Evolutionary conservation across 2,113 vertebrate species (phyloP).

Genomic region (Genyomyrus donnyi): DNA sequence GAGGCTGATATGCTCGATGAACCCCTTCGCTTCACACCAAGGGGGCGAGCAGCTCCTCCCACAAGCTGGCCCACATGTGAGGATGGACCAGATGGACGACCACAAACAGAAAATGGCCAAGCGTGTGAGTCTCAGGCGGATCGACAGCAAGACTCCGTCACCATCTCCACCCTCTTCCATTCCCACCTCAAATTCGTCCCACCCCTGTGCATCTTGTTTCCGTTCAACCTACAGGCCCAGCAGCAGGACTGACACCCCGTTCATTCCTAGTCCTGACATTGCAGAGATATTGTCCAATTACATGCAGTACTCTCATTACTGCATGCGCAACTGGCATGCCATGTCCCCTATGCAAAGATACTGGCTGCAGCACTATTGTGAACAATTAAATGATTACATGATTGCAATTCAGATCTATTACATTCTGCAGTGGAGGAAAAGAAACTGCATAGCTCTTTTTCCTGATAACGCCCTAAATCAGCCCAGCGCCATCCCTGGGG

Average conservation of each 20-base stretch:
- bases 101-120: not conserved
- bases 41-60: not conserved
- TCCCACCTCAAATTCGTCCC: not conserved
- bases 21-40: not conserved
- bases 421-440: not conserved
- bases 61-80: not conserved
- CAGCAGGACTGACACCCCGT: not conserved
- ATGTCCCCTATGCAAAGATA: not conserved
- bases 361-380: not conserved
- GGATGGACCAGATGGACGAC: not conserved
- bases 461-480: not conserved
- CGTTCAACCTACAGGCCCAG: not conserved
- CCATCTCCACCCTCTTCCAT: not conserved
- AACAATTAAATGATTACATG: not conserved
- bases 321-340: not conserved
- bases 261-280: not conserved
- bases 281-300: not conserved
- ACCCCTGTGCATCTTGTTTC: not conserved
- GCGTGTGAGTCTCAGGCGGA: not conserved
- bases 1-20: not conserved
- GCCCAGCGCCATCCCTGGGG: not conserved
- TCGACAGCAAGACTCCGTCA: not conserved
- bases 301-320: not conserved
- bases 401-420: no score
- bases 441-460: not conserved